These are phyloP conservation scores for Bungarus multicinctus DNA, from an alignment of 2,113 vertebrate species.

Conservation along the genomic window DNA sequence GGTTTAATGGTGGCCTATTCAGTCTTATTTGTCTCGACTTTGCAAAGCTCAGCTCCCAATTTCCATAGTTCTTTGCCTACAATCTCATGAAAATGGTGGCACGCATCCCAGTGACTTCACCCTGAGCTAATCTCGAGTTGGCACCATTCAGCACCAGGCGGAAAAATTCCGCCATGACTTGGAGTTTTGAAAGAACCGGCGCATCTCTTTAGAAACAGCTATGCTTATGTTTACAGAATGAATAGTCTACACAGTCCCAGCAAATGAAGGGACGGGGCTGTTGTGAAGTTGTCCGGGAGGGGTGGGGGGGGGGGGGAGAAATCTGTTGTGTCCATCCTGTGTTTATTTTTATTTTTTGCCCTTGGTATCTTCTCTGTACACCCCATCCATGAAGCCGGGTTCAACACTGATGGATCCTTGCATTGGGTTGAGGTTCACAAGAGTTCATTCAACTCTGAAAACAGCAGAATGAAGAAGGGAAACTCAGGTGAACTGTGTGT, in stretches of 20 bases:
- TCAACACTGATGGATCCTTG: neutral
- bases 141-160: conserved; percentile 40
- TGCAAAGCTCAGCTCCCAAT: neutral
- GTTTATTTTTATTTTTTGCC: neutral
- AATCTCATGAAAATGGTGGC: neutral
- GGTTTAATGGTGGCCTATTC: neutral
- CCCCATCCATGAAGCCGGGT: neutral
- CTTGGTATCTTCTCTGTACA: neutral
- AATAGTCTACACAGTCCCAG: conserved; percentile 43
- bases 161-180: conserved; percentile 28
- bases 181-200: conserved; percentile 48
- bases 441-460: neutral
- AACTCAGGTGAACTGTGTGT: neutral
- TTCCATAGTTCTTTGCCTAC: neutral
- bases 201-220: conserved; percentile 52
- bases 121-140: conserved; percentile 10
- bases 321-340: conserved; percentile 18
- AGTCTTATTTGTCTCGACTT: neutral
- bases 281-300: conserved; percentile 26
- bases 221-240: conserved; percentile 55
- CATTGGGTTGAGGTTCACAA: neutral
- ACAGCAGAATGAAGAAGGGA: neutral
- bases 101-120: neutral
- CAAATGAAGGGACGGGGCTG: conserved; percentile 2
- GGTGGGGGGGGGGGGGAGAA: conserved; percentile 26